Conservation (phyloP, 2,113 vertebrate genomes). For the Mormyrus iriodes region DNA sequence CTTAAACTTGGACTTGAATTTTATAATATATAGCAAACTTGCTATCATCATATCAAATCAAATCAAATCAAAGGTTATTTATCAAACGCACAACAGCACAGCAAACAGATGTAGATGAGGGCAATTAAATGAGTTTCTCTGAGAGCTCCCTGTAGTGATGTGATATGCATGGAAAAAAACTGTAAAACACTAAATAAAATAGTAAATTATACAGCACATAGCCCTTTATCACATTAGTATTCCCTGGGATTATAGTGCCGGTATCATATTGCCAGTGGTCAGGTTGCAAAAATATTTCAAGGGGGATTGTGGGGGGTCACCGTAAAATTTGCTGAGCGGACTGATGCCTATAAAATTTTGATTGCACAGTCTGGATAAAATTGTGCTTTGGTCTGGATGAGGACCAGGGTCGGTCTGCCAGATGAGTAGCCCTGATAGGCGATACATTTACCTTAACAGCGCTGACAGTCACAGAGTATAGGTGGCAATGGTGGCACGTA, state of each 20-base stretch:
- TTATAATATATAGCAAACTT: neutral
- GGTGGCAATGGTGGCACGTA: neutral
- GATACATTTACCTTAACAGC: neutral
- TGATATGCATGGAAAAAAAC: neutral
- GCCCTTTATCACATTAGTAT: neutral
- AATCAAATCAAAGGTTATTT: neutral
- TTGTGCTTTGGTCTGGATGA: neutral
- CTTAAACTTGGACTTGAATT: neutral
- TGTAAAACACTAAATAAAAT: neutral
- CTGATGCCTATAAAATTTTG: neutral
- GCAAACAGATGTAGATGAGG: neutral
- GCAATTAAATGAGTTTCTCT: neutral
- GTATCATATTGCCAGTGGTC: neutral
- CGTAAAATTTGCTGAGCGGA: neutral
- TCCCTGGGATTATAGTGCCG: neutral
- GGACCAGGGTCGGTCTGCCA: neutral
- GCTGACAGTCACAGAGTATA: neutral
- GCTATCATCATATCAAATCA: neutral
- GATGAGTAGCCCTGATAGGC: neutral
- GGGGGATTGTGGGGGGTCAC: neutral
- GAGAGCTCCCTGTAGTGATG: neutral
- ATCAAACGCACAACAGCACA: neutral
- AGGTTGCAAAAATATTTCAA: neutral
- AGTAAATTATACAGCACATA: neutral
- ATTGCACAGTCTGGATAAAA: neutral